Conservation (phyloP, 2,797 vertebrate genomes). For the Sibirionetta formosa region DNA sequence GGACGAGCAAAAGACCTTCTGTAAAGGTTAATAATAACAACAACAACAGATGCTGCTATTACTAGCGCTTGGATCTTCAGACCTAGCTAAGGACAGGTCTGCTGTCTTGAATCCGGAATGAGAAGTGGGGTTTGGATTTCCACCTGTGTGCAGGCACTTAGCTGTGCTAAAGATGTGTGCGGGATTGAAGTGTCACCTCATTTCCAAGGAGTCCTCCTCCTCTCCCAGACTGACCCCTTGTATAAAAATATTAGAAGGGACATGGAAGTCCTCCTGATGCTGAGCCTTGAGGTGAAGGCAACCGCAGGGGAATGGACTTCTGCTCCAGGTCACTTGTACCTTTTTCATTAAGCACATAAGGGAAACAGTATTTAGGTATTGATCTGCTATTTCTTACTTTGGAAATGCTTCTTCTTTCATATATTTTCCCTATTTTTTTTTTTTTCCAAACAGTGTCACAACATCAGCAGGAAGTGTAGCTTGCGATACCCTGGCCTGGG, state of each 20-base stretch:
- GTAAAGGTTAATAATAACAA: neutral
- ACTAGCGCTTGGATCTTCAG: neutral
- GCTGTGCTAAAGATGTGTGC: neutral
- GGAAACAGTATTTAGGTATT: neutral
- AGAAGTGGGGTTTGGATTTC: neutral
- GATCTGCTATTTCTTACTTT: neutral
- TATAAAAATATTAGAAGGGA: neutral
- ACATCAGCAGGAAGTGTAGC: neutral
- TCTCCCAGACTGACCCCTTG: neutral
- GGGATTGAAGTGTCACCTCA: neutral
- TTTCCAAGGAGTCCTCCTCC: neutral
- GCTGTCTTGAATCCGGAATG: neutral
- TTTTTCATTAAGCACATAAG: neutral
- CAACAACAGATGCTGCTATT: neutral
- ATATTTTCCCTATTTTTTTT: neutral
- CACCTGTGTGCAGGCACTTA: neutral
- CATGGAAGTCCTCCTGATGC: neutral
- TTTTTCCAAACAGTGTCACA: neutral
- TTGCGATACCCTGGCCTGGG: rapidly evolving
- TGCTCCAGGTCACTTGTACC: neutral
- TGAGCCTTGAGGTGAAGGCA: neutral
- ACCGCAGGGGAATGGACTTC: neutral
- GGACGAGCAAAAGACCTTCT: neutral
- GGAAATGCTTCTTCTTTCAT: neutral
- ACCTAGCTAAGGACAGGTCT: rapidly evolving